Evolutionary conservation across 2,888 invertebrate species (phyloP), one percentile per base, ranked within the genome.

Genomic region (Sycophila texana): DNA sequence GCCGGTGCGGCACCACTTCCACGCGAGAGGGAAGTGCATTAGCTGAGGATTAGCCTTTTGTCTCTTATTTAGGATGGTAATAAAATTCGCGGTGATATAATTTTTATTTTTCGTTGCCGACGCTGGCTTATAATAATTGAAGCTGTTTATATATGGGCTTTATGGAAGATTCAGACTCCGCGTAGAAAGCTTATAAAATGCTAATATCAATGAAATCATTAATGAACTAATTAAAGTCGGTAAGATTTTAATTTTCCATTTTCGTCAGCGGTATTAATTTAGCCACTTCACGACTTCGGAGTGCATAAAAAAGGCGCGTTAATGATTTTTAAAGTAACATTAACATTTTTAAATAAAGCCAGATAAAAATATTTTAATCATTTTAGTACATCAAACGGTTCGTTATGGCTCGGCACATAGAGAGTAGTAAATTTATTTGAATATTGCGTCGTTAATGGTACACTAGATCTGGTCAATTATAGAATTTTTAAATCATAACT

Each of bases 341-440:
- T 51, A 30, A 55, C 14, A 30, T 5, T 55, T 55, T 55, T 39
- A 55, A 39, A 55, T 73, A 63, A 20, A 51, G 61, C 4, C 30
- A 16, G 65, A 66, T 66, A 67, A 67, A 74, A 67, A 67, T 49
- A 16, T 49, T 12, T 4, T 39, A 20, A 18, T 39, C 7, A 65
- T 77, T 77, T 77, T 58, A 72, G 77, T 77, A 72, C 39, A 72
- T 66, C 51, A 72, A 67, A 53, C 57, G 65, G 30, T 77, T 77
- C 58, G 72, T 77, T 66, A 53, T n/a, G 26, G 26, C 66, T 57
- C n/a, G 67, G 57, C 22, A 53, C 10, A 39, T 39, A 39, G 39
- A 39, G 4, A 26, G 67, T 53, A 20, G 55, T 77, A 73, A 77
- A 77, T 77, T 77, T 60, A 77, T 77, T 77, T 60, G n/a, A 73